These are phyloP conservation scores for Puma concolor DNA, from an alignment of 2,113 vertebrate genomes.

Conservation along the genomic window DNA sequence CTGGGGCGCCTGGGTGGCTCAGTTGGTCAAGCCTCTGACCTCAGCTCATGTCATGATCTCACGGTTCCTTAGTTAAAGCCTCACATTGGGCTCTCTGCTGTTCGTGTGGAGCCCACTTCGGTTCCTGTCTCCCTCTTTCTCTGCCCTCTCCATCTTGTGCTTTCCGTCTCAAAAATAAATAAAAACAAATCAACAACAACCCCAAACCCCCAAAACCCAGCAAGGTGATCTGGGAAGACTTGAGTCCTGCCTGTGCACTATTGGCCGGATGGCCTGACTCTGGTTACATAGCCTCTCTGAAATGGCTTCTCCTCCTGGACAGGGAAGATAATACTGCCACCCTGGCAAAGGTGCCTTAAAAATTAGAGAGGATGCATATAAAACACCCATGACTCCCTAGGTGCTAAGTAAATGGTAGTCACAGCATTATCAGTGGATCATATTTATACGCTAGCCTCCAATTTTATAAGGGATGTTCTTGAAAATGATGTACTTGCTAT, in stretches of 20 bases:
- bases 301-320: not conserved
- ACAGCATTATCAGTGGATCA: not conserved
- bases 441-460: not conserved
- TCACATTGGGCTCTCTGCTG: too few species aligned
- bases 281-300: not conserved
- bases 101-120: too few species aligned
- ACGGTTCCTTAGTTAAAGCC: too few species aligned
- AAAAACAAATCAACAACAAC: too few species aligned
- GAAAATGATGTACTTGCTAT: not conserved
- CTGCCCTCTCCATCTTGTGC: too few species aligned
- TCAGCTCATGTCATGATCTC: too few species aligned
- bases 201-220: not conserved
- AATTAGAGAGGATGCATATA: not conserved
- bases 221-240: not conserved
- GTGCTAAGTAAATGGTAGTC: not conserved
- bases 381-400: not conserved
- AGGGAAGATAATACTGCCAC: not conserved
- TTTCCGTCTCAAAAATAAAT: too few species aligned
- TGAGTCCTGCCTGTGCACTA: not conserved
- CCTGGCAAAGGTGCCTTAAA: not conserved
- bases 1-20: too few species aligned
- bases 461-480: not conserved
- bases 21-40: too few species aligned
- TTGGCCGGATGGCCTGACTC: not conserved
- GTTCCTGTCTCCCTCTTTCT: too few species aligned